A percentile compares a stretch with the other conserved stretches of the same genome.
phyloP scores from a whole-genome alignment of 2,113 vertebrate genomes.

The Lampris incognitus region DNA sequence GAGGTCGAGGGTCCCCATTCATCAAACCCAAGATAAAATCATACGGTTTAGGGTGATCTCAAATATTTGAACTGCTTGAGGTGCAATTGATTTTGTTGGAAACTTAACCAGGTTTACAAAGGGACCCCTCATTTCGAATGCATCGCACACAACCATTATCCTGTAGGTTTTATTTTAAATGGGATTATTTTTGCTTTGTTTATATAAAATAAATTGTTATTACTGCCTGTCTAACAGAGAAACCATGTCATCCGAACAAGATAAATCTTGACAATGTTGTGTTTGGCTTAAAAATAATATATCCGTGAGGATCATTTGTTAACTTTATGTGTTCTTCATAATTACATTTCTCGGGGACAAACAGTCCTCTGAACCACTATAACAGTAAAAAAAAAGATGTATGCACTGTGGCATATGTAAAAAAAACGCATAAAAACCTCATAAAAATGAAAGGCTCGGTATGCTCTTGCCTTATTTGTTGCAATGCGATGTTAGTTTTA shows the following conservation, averaged over 20 bases:
- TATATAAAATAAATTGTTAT: too few species aligned
- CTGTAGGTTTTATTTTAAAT: slow-evolving; percentile 40
- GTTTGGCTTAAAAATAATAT: slow-evolving; percentile 63
- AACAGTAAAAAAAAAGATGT: too few species aligned
- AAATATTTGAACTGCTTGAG: slow-evolving; percentile 56
- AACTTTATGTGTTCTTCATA: slow-evolving; percentile 39
- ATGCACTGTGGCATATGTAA: too few species aligned
- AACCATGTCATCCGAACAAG: slow-evolving; percentile 42
- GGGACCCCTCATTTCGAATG: not conserved
- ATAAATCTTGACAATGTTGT: slow-evolving; percentile 31
- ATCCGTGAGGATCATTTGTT: slow-evolving; percentile 45
- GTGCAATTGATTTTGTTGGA: slow-evolving; percentile 14
- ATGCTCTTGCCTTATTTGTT: too few species aligned
- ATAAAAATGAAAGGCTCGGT: too few species aligned
- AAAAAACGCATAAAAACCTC: too few species aligned
- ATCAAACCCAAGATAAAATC: slow-evolving; percentile 42
- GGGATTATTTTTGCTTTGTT: not conserved
- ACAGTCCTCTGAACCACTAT: slow-evolving; percentile 37
- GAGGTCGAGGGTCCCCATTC: slow-evolving; percentile 37
- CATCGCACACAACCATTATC: slow-evolving; percentile 9
- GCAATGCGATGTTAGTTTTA: too few species aligned
- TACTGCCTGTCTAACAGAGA: slow-evolving; percentile 4
- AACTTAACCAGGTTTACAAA: slow-evolving; percentile 13
- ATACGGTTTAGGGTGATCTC: slow-evolving; percentile 48
- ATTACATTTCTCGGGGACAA: slow-evolving; percentile 57